These are phyloP conservation scores for Sminthurinus aureus DNA, from an alignment of 2,888 invertebrate species.

Conservation along the genomic window DNA sequence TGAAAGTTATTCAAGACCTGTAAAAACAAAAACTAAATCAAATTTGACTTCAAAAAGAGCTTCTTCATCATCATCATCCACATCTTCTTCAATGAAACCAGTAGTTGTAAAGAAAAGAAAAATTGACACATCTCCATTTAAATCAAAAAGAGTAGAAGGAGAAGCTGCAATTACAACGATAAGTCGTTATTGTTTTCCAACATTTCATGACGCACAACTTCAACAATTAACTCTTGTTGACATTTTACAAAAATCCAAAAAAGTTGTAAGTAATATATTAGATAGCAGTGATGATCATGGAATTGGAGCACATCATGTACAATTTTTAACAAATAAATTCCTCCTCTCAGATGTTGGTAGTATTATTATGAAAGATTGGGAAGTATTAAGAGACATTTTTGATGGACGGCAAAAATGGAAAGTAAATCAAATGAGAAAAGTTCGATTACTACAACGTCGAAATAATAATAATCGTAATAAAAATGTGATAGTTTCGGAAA, in stretches of 20 bases:
- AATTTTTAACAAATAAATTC: slow-evolving; percentile 24
- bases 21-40: background rate
- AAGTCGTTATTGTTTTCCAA: slow-evolving; percentile 34
- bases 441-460: background rate
- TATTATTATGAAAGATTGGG: slow-evolving; percentile 21
- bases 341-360: background rate
- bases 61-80: too few relatives aligned
- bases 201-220: slow-evolving; percentile 15
- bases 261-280: slow-evolving; percentile 1
- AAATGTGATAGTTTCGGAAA: background rate
- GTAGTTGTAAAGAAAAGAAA: too few relatives aligned
- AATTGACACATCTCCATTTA: slow-evolving; percentile 19
- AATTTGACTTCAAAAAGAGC: background rate
- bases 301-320: background rate
- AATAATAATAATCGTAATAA: background rate
- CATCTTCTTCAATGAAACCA: too few relatives aligned
- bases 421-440: slow-evolving; percentile 6
- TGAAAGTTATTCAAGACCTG: slow-evolving; percentile 21
- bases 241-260: background rate
- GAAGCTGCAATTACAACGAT: slow-evolving; percentile 21
- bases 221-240: slow-evolving; percentile 16
- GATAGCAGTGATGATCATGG: background rate
- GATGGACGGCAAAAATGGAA: slow-evolving; percentile 19
- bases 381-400: slow-evolving; percentile 18
- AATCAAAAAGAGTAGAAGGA: slow-evolving; percentile 17